Evolutionary conservation across 2,888 invertebrate species (phyloP).

Genomic region (Aromia moschata): DNA sequence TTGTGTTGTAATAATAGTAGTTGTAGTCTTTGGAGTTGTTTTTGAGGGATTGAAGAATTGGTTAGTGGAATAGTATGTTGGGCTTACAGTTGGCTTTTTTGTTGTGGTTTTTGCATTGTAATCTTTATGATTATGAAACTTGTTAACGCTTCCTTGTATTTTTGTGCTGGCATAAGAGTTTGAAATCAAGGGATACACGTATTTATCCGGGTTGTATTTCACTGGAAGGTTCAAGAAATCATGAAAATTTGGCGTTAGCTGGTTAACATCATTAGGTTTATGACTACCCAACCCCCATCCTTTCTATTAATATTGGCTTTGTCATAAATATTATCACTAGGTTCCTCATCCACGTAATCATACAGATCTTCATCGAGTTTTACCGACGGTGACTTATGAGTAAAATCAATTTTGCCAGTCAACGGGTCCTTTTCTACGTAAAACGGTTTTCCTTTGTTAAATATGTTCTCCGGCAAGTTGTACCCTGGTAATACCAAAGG

Average conservation of each 20-base stretch:
- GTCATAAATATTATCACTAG: constrained; percentile 54
- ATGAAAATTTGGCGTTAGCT: constrained; percentile 71
- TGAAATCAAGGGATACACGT: constrained; percentile 75
- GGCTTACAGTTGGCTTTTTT: constrained; percentile 57
- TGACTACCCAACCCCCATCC: constrained; percentile 59
- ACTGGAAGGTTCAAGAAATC: constrained; percentile 75
- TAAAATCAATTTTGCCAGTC: constrained; percentile 73
- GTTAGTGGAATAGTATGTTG: constrained; percentile 56
- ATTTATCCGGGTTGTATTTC: constrained; percentile 74
- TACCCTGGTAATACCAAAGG: constrained; percentile 61
- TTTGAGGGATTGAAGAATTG: constrained; percentile 46
- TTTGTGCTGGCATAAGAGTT: constrained; percentile 78
- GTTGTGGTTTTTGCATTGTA: constrained; percentile 55
- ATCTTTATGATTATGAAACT: constrained; percentile 65
- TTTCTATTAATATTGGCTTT: constrained; percentile 63
- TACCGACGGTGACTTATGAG: constrained; percentile 64
- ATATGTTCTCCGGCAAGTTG: constrained; percentile 67
- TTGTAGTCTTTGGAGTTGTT: constrained; percentile 45
- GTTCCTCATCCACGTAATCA: constrained; percentile 55
- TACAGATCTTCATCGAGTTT: constrained; percentile 51
- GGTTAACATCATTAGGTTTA: constrained; percentile 71
- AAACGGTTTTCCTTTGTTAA: constrained; percentile 76
- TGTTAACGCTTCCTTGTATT: constrained; percentile 72
- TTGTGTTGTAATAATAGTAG: constrained; percentile 50
- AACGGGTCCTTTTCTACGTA: constrained; percentile 75